These are phyloP conservation scores for Ommatoiulus sabulosus DNA, from an alignment of 2,888 invertebrate genomes.

Conservation along the genomic window DNA sequence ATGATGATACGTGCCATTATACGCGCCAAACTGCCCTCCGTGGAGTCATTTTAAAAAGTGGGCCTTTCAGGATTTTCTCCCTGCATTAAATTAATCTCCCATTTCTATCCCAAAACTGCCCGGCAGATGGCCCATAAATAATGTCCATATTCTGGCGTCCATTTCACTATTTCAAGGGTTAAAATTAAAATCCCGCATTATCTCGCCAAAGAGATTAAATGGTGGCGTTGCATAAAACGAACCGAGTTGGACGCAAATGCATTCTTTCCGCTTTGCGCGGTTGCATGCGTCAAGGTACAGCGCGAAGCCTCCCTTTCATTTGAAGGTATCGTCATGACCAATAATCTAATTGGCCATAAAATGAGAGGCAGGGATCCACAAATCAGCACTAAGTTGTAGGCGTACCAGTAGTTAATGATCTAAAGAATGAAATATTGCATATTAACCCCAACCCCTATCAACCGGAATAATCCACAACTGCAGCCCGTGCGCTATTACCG, in stretches of 20 bases:
- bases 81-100: not conserved
- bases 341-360: not conserved
- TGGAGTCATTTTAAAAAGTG: slow-evolving; percentile 24
- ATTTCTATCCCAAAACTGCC: slow-evolving; percentile 14
- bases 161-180: not conserved
- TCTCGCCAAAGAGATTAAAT: not conserved
- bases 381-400: not conserved
- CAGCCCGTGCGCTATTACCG: not conserved
- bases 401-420: not conserved
- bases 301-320: too few species aligned
- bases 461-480: not conserved
- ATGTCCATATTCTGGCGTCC: not conserved
- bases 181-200: not conserved
- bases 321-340: not conserved
- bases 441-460: not conserved
- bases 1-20: slow-evolving; percentile 33
- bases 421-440: not conserved
- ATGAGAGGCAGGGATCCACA: not conserved
- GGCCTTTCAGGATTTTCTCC: not conserved
- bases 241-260: not conserved
- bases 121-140: not conserved
- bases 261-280: too few species aligned
- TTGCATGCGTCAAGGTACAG: too few species aligned
- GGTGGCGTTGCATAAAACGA: not conserved
- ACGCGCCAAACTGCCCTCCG: not conserved